Base-by-base conservation (phyloP, 2,797 vertebrate species). In the Thalassophryne amazonica region DNA sequence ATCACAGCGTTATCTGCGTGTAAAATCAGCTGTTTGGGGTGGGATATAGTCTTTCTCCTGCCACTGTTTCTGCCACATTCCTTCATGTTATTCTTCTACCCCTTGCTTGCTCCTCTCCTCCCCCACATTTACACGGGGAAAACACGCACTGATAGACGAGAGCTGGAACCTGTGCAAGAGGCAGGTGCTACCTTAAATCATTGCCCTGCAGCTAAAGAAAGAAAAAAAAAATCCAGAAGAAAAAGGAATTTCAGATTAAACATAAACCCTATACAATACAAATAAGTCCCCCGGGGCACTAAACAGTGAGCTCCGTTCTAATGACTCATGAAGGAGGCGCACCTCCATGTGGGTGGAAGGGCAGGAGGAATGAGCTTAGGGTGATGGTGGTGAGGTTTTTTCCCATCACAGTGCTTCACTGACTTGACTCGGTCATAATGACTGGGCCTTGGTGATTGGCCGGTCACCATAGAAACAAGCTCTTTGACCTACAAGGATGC, bases 151-250 rank as follows among this genome's bases (percentile, higher is more conserved):
- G 86, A 83, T 84, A 88, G 90, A 92, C 87, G 75, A 89, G 69
- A 88, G 78, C 69, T 11, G 73, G 41, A 89, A 92, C 86, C 86
- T 88, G 81, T 66, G 80, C 47, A 28, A 84, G 74, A 61, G 91
- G 92, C 93, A 96, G 95, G 94, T 96, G 94, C 90, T 93, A 87
- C 59, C 53, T 80, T 84, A 89, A 93, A 91, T 84, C 89, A 75
- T 80, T 87, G 84, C 92, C 95, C 92, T 12, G 37, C 13, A 91
- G 96, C 92, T 78, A 93, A 76, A 83, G 84, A 93, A 76, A 83
- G 84, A 82, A 72, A 89, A 56, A 67, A 66, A 75, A 84, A 76
- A 38, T 51, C 42, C 40, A 69, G 52, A 64, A 63, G 36, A 73
- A 80, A 78, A 84, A 89, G 83, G 85, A 89, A 90, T 94, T 93